phyloP scores from a whole-genome alignment of 2,888 invertebrate genomes.

The Agrilus biguttatus region DNA sequence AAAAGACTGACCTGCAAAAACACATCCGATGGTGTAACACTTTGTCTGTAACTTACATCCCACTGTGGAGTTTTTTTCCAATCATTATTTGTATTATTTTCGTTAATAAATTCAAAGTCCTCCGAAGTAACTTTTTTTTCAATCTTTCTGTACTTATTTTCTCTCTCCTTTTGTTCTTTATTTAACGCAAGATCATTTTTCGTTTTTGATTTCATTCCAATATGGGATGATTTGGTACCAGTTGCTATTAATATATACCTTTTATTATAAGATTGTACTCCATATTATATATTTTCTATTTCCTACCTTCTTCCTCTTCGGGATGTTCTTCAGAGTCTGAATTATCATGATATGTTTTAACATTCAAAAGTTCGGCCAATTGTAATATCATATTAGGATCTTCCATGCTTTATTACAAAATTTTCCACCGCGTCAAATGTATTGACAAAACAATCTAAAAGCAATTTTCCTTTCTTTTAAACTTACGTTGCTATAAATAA shows the following conservation, averaged over 20 bases:
- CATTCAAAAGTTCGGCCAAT: constrained; percentile 24
- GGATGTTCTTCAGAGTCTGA: constrained; percentile 20
- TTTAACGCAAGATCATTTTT: no score
- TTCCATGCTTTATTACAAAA: constrained; percentile 12
- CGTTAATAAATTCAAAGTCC: background rate
- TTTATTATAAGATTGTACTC: no score
- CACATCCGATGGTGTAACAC: constrained; percentile 72
- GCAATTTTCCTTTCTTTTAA: background rate
- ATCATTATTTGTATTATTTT: constrained; percentile 22
- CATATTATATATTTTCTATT: no score
- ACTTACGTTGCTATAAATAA: no score
- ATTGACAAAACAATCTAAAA: constrained; percentile 3
- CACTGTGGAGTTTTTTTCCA: constrained; percentile 56
- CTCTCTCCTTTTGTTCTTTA: no score
- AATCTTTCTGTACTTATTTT: no score
- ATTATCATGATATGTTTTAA: constrained; percentile 17
- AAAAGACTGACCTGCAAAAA: constrained; percentile 52
- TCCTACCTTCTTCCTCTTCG: constrained; percentile 12
- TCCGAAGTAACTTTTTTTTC: no score
- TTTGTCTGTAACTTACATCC: constrained; percentile 71
- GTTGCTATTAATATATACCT: no score
- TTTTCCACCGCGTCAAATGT: constrained; percentile 9
- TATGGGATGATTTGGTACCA: background rate
- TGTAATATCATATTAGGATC: constrained; percentile 19
- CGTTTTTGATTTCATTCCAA: background rate